Conservation (phyloP, 1,140 invertebrate genomes). For the Campoletis sonorensis region DNA sequence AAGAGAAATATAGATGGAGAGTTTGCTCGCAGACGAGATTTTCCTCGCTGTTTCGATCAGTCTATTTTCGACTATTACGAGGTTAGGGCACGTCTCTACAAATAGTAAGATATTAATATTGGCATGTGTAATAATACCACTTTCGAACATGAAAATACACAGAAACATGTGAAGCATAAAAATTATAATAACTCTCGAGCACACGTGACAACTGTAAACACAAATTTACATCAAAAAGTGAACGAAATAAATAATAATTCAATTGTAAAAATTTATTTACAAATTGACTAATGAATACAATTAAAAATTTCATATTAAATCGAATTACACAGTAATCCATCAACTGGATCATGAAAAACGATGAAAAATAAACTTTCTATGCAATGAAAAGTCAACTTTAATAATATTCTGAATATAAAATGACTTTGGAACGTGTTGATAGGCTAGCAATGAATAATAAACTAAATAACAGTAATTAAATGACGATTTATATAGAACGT, state of each 20-base stretch:
- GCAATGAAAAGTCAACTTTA: not conserved
- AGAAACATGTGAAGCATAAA: not conserved
- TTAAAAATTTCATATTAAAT: no score
- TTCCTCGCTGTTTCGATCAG: constrained; percentile 12
- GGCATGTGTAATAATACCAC: not conserved
- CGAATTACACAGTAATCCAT: no score
- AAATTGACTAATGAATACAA: no score
- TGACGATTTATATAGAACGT: constrained; percentile 15
- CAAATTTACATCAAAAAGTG: no score
- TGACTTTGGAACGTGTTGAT: not conserved
- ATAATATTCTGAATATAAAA: not conserved
- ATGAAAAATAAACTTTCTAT: no score
- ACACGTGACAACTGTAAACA: no score
- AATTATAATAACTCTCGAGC: not conserved
- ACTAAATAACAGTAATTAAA: constrained; percentile 5
- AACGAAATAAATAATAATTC: no score
- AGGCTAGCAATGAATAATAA: not conserved
- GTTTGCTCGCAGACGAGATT: not conserved
- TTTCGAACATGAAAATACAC: not conserved
- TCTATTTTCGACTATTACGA: constrained; percentile 2
- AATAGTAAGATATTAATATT: constrained; percentile 8
- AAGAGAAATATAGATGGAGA: not conserved
- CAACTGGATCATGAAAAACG: no score
- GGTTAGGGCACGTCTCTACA: constrained; percentile 20
- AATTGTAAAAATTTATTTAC: no score